Evolutionary conservation across 2,888 invertebrate genomes (phyloP), one percentile per base, ranked within the genome.

Genomic region (Acronicta aceris): DNA sequence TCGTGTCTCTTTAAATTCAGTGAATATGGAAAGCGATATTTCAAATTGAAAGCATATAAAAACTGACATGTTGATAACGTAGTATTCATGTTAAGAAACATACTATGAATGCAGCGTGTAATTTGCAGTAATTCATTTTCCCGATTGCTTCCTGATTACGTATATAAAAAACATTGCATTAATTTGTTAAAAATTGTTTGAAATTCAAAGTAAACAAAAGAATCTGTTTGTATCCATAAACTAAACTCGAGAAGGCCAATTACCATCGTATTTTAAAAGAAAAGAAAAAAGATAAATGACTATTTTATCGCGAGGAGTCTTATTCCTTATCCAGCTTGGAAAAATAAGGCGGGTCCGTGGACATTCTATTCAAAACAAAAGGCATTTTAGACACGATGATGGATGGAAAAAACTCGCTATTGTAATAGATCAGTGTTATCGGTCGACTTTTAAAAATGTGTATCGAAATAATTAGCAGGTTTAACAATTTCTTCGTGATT

Each of bases 301-400:
- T 71, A 65, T 83, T 84, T 87, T 81, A 86, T 87, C 82, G 78
- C 59, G 61, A 74, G 56, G 63, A 80, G 79, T 81, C 79, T 79
- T 81, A 80, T 76, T 82, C 78, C 76, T 76, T 83, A 84, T 81
- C 74, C 65, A 61, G 60, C 48, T 65, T 59, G 73, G 74, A 78
- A 84, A 83, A 84, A 81, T 82, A 79, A 79, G 71, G 71, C 74
- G 54, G 21, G 42, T 55, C 65, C 46, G 21, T 51, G 81, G 84
- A 83, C 83, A 79, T 83, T 81, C 62, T 81, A 81, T 79, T 81
- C 81, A 78, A 87, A 88, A 85, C 83, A 89, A 85, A 70, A 83
- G 82, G 74, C 70, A 81, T 81, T 84, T 82, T 79, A 68, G 77
- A 81, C 77, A 73, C 62, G 61, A 83, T 87, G 88, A 88, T 85